Base-by-base conservation (phyloP, 2,113 vertebrate genomes). In the Hipposideros armiger region DNA sequence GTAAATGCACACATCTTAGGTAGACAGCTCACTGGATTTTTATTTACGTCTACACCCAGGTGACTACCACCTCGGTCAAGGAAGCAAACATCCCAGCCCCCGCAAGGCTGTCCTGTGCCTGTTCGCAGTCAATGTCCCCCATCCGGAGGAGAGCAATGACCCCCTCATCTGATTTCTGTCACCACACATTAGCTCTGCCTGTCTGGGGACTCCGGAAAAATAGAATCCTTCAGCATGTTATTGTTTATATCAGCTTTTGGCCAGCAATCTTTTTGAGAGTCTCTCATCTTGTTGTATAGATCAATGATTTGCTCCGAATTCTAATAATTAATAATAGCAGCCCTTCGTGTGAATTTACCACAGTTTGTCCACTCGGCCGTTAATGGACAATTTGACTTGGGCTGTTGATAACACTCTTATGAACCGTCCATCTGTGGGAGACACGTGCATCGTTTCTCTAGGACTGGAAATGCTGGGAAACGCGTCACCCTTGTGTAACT, bases 361-460 rank as follows among this genome's bases (percentile, higher is more conserved):
- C 17, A 17, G 56, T 1, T n/a, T 30, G 28, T 50, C 45, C 17
- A 28, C 73, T 62, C 32, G 1, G 30, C 54, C 20, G 24, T 56
- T 1, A 1, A 30, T 15, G 42, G 81, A 67, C 22, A 3, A 3
- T 6, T 0, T 2, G 64, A 20, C 15, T 8, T 3, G 78, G 50
- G 50, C 87, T 60, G 28, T 47, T 24, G 15, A 42, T 13, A 13
- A 60, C 73, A 77, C 2, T 0, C 20, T 54, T 20, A 14, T 0
- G 82, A 14, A 11, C 36, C 6, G 30, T 7, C 47, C 32, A 0
- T 7, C 16, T 30, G 45, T 14, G 47, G 32, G 2, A 13, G 20
- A 11, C 28, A 7, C 1, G 2, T 0, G 30, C 7, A 0, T 6
- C 3, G 0, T 42, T 50, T 26, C 32, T 54, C 66, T 5, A 0